Evolutionary conservation across 1,140 invertebrate species (phyloP), one percentile per base, ranked within the genome.

Genomic region (Eciton burchellii): DNA sequence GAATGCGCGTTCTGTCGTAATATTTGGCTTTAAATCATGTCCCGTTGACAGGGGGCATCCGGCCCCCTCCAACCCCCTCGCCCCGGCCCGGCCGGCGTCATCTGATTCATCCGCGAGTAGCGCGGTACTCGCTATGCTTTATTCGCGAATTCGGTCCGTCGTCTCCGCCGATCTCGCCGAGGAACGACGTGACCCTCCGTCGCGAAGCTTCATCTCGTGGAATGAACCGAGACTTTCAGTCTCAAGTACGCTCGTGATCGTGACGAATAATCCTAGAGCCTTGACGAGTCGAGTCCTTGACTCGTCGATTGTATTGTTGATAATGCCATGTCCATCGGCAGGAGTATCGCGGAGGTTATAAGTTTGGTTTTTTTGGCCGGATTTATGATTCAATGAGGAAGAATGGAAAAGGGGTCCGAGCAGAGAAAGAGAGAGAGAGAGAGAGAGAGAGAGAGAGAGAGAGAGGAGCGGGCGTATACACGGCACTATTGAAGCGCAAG

Each of bases 11-110:
- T 91, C 90, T 93, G 93, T 93, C 91, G 93, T 93, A 94, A 94
- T 94, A 94, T 94, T 94, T 94, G 93, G 93, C 93, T 94, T 93
- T 94, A 94, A 94, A 94, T 94, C 93, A 94, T 94, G 93, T 93
- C 90, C 82, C 89, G 92, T 87, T 93, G 93, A 93, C 93, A 91
- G 91, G 84, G 35, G n/a, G n/a, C n/a, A n/a, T n/a, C n/a, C 35
- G 35, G 6, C 35, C 6, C 88, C 88, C 86, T 85, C n/a, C n/a
- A n/a, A 63, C 52, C 79, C 89, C 85, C 87, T 89, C 88, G 85
- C n/a, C n/a, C n/a, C n/a, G n/a, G n/a, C n/a, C n/a, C n/a, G n/a
- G n/a, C n/a, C n/a, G n/a, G n/a, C 91, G 90, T 91, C 90, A 90
- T 88, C 70, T 88, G 83, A 91, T 88, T 90, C 88, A 88, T 90